Percentiles rank a stretch among this genome's conserved stretches.
phyloP scores from a whole-genome alignment of 2,113 vertebrate species.

The Hippoglossus stenolepis region DNA sequence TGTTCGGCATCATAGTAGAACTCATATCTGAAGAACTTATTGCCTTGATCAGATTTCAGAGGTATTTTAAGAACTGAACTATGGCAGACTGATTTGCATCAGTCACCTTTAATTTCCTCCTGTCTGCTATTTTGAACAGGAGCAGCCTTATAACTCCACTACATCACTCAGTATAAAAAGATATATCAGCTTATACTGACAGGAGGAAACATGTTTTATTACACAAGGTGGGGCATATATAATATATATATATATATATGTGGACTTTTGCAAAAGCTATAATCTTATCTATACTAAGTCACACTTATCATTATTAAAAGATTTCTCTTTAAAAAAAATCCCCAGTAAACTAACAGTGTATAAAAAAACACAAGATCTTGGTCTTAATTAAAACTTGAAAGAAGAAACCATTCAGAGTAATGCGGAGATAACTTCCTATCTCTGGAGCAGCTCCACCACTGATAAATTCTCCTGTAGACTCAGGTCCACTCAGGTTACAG shows the following conservation, averaged over 20 bases:
- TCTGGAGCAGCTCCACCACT: conserved; percentile 5
- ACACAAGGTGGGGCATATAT: not conserved
- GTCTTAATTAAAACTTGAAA: conserved; percentile 11
- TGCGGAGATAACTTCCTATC: conserved; percentile 12
- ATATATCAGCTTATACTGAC: not conserved
- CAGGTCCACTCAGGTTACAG: conserved; percentile 25
- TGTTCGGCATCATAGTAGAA: not conserved
- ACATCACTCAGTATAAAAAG: conserved; percentile 10
- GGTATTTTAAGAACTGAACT: not conserved
- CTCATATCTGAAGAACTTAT: not conserved
- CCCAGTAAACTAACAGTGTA: not conserved
- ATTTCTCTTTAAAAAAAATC: not conserved
- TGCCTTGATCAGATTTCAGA: conserved; percentile 17
- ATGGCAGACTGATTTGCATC: conserved; percentile 13
- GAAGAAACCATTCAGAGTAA: conserved; percentile 19
- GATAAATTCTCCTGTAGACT: conserved; percentile 11
- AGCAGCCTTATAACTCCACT: conserved; percentile 3
- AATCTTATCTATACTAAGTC: not conserved
- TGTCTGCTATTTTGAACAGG: conserved; percentile 2
- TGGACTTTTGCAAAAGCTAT: not conserved
- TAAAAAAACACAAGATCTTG: not conserved
- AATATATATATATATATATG: conserved; percentile 14
- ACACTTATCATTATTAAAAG: not conserved
- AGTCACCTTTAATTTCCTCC: conserved; percentile 28
- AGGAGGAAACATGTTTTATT: conserved; percentile 7